Evolutionary conservation across 2,888 invertebrate species (phyloP).

Genomic region (Acanthoscelides obtectus): DNA sequence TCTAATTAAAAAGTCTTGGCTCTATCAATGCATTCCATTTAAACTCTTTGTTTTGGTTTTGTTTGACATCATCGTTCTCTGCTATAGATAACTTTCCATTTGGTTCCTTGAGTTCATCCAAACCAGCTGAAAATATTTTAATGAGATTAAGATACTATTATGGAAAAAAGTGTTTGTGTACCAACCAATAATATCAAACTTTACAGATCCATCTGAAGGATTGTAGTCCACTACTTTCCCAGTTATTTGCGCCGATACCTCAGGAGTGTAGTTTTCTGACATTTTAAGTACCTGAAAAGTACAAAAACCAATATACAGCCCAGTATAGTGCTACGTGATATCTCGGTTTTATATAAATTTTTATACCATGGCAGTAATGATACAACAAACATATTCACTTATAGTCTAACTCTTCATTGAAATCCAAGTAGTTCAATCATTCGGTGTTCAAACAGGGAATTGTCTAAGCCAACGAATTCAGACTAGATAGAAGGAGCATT

Average conservation of each 20-base stretch:
- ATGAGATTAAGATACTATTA: not conserved
- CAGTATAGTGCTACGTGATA: no score
- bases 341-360: no score
- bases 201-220: slow-evolving; percentile 3
- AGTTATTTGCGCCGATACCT: slow-evolving; percentile 13
- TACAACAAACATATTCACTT: no score
- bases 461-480: no score
- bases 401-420: no score
- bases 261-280: slow-evolving; percentile 13
- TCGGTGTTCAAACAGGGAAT: no score
- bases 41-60: not conserved
- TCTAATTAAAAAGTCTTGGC: slow-evolving; percentile 11
- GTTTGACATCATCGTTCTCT: not conserved
- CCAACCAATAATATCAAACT: slow-evolving; percentile 18
- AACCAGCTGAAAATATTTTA: slow-evolving; percentile 10
- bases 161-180: slow-evolving; percentile 22
- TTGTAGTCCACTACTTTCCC: slow-evolving; percentile 12
- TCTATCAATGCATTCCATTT: slow-evolving; percentile 14
- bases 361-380: no score
- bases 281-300: slow-evolving; percentile 18
- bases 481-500: no score
- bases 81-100: slow-evolving; percentile 12
- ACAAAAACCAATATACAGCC: not conserved
- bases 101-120: slow-evolving; percentile 10
- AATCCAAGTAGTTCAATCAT: no score